phyloP scores from a whole-genome alignment of 2,797 vertebrate genomes.

The Melopsittacus undulatus region DNA sequence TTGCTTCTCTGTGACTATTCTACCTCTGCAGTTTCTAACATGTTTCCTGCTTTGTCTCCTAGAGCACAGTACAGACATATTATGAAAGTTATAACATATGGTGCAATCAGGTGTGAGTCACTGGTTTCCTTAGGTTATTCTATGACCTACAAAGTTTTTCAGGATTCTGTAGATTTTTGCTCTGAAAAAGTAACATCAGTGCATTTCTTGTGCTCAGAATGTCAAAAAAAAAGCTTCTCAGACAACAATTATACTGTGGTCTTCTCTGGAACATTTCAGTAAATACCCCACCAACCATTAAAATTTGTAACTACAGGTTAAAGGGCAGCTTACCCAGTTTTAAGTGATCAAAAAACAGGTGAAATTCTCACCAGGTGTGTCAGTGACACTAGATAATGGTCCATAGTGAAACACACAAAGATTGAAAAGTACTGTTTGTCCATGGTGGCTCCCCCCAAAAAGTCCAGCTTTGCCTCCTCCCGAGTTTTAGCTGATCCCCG shows the following conservation, averaged over 20 bases:
- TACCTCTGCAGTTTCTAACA: not conserved
- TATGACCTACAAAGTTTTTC: not conserved
- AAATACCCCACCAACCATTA: not conserved
- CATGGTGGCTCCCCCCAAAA: too few species aligned
- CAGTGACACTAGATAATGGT: too few species aligned
- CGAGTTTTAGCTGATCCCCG: too few species aligned
- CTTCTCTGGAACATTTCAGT: not conserved
- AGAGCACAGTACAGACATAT: not conserved
- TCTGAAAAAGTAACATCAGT: not conserved
- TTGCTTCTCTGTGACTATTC: not conserved
- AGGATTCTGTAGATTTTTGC: not conserved
- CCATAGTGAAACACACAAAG: too few species aligned
- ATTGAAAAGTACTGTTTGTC: too few species aligned
- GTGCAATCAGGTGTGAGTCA: not conserved
- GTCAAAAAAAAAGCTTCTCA: not conserved
- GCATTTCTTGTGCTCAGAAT: not conserved
- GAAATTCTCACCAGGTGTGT: not conserved
- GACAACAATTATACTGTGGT: not conserved
- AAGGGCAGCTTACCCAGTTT: not conserved
- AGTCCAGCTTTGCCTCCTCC: too few species aligned
- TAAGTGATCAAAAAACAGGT: not conserved
- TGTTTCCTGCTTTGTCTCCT: not conserved
- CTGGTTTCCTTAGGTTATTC: not conserved
- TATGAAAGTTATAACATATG: rapidly evolving
- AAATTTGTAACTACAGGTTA: not conserved